Percentiles rank a stretch among this genome's conserved stretches.
Conservation (phyloP, 2,113 vertebrate genomes). For the zebrafish (Danio rerio) region DNA sequence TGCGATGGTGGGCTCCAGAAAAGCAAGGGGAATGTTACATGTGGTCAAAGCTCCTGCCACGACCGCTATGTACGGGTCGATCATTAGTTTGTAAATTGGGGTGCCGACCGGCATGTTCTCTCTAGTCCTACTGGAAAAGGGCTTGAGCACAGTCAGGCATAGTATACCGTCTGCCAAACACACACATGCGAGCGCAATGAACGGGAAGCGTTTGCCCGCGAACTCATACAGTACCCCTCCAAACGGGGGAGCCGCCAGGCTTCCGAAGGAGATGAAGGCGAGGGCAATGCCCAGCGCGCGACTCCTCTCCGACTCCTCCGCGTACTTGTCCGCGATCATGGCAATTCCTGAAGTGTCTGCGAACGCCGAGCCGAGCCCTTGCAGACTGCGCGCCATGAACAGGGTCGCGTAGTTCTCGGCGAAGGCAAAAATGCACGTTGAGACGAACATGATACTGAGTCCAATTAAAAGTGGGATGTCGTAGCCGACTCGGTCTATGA, state of each 20-base stretch:
- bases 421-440: slow-evolving; percentile 90
- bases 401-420: slow-evolving; percentile 90
- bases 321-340: slow-evolving; percentile 91
- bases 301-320: slow-evolving; percentile 88
- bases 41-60: slow-evolving; percentile 92
- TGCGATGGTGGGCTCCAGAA: slow-evolving; percentile 96
- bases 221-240: slow-evolving; percentile 91
- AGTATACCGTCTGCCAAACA: slow-evolving; percentile 86
- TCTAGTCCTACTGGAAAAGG: slow-evolving; percentile 82
- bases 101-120: slow-evolving; percentile 93
- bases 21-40: slow-evolving; percentile 96
- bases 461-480: slow-evolving; percentile 92
- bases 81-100: slow-evolving; percentile 93
- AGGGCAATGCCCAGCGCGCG: slow-evolving; percentile 91
- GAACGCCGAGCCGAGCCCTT: slow-evolving; percentile 95
- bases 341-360: slow-evolving; percentile 95
- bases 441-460: slow-evolving; percentile 90
- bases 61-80: slow-evolving; percentile 94
- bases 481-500: slow-evolving; percentile 95
- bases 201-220: slow-evolving; percentile 86
- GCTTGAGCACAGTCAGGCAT: slow-evolving; percentile 85
- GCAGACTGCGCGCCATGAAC: slow-evolving; percentile 91
- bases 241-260: slow-evolving; percentile 93
- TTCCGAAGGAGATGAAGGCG: slow-evolving; percentile 98
- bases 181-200: slow-evolving; percentile 87